Percentiles rank a stretch among this genome's conserved stretches.
Conservation (phyloP, 2,888 invertebrate species). For the Lasioglossum oenotherae region DNA sequence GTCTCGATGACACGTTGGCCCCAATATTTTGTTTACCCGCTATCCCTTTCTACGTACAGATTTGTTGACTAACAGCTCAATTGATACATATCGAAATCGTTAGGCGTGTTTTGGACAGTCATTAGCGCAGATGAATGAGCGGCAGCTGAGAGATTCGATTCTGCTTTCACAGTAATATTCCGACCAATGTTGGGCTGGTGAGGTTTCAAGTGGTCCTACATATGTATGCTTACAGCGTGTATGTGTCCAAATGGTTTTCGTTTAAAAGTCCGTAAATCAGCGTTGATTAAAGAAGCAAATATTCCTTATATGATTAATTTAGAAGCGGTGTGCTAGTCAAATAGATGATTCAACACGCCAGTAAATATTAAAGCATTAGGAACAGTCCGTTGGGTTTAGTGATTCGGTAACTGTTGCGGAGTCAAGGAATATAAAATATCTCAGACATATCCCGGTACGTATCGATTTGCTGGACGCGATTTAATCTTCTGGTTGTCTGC, state of each 20-base stretch:
- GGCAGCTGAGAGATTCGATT: background rate
- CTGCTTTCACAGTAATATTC: background rate
- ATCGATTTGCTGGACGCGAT: background rate
- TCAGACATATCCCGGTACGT: background rate
- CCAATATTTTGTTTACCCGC: background rate
- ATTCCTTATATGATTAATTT: slow-evolving; percentile 1
- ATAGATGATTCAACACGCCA: background rate
- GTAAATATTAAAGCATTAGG: background rate
- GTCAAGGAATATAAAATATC: background rate
- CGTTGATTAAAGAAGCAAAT: background rate
- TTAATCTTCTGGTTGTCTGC: background rate
- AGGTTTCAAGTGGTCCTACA: background rate
- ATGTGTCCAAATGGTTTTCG: background rate
- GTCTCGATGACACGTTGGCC: background rate
- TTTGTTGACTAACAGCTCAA: background rate
- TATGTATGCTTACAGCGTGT: background rate
- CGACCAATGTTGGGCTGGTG: background rate
- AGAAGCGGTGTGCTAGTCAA: background rate
- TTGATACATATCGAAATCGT: background rate
- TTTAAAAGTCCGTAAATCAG: background rate
- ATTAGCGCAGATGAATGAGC: background rate
- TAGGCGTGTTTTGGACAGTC: background rate
- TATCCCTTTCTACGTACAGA: background rate
- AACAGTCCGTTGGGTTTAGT: background rate
- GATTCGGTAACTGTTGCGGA: background rate